A percentile compares a stretch with the other conserved stretches of the same genome.
Conservation (phyloP, 2,797 vertebrate species). For the Chromobotia macracanthus region DNA sequence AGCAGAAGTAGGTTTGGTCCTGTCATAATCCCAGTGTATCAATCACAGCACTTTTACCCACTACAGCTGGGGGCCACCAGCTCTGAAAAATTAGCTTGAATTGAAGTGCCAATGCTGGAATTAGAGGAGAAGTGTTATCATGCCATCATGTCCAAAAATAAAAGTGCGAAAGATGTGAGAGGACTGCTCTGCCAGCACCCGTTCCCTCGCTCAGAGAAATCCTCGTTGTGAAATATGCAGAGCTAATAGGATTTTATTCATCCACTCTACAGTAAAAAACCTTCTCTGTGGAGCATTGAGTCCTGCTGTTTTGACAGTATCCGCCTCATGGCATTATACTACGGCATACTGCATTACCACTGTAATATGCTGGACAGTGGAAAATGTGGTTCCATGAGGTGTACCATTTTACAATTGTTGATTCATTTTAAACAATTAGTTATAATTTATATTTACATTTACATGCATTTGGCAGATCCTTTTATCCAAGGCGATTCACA, state of each 20-base stretch:
- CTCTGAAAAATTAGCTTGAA: constrained; percentile 54
- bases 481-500: too few species aligned
- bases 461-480: not conserved
- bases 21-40: constrained; percentile 65
- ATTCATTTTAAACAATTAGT: not conserved
- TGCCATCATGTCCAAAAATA: constrained; percentile 53
- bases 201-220: not conserved
- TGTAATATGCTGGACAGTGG: not conserved
- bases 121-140: constrained; percentile 64
- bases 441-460: too few species aligned
- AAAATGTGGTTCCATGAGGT: not conserved
- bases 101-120: constrained; percentile 56
- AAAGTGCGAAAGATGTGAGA: constrained; percentile 39
- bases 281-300: not conserved
- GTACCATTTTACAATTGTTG: not conserved
- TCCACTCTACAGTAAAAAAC: constrained; percentile 3
- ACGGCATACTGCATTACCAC: constrained; percentile 1
- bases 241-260: constrained; percentile 38
- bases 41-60: constrained; percentile 65
- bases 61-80: constrained; percentile 62
- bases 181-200: constrained; percentile 22
- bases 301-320: not conserved
- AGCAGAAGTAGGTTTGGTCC: constrained; percentile 60
- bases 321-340: not conserved
- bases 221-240: constrained; percentile 8